phyloP scores from a whole-genome alignment of 2,797 vertebrate genomes.

The Pristis pectinata region DNA sequence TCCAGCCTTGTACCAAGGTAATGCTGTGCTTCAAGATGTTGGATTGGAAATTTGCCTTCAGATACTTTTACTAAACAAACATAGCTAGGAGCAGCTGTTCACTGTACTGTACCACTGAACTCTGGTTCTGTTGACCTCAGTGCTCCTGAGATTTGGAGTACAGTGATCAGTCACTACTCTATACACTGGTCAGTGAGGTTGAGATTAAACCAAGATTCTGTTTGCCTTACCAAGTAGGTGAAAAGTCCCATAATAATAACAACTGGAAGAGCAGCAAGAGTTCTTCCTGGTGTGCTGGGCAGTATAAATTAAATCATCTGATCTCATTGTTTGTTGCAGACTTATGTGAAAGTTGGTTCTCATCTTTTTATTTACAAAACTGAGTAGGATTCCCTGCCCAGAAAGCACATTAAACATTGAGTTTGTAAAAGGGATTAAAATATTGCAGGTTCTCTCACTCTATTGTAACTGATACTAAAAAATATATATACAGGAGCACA shows the following conservation, averaged over 20 bases:
- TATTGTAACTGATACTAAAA: background rate
- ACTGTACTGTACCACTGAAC: too few species aligned
- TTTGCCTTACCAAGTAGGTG: too few species aligned
- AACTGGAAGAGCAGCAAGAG: background rate
- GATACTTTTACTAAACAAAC: too few species aligned
- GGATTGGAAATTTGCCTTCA: background rate
- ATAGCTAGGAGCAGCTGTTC: too few species aligned
- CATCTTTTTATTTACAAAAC: background rate
- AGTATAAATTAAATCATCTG: too few species aligned
- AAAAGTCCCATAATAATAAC: background rate
- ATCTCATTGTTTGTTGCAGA: background rate
- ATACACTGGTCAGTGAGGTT: too few species aligned
- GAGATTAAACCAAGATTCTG: background rate
- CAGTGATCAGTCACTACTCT: too few species aligned
- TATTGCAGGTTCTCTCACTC: background rate
- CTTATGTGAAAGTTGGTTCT: background rate
- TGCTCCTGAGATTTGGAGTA: too few species aligned
- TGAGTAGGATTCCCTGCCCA: background rate
- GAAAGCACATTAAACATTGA: background rate
- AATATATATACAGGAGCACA: background rate
- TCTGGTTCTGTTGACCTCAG: too few species aligned
- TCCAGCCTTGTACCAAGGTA: background rate
- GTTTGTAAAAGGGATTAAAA: background rate
- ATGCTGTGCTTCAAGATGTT: background rate
- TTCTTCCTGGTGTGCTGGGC: background rate